A percentile compares a stretch with the other conserved stretches of the same genome.
phyloP scores from a whole-genome alignment of 2,113 vertebrate species.

The Ophthalmolycus amberensis region DNA sequence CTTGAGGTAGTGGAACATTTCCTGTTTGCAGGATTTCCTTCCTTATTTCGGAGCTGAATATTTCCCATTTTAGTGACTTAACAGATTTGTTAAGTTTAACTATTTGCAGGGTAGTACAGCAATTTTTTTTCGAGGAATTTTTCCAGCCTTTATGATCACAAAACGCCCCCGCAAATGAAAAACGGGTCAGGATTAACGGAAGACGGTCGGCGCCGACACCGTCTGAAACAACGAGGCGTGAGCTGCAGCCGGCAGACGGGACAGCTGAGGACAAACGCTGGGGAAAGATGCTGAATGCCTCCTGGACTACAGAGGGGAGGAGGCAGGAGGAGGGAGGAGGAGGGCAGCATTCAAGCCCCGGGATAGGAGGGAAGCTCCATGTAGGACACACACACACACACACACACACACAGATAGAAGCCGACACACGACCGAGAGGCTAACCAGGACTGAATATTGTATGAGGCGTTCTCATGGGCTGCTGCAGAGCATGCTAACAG shows the following conservation, averaged over 20 bases:
- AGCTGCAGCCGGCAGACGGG: slow-evolving; percentile 19
- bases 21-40: background rate
- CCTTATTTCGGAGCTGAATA: background rate
- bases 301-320: slow-evolving; percentile 23
- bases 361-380: slow-evolving; percentile 45
- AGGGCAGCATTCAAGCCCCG: slow-evolving; percentile 14
- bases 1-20: background rate
- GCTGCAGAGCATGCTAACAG: slow-evolving; percentile 64
- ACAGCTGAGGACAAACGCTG: slow-evolving; percentile 61
- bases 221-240: slow-evolving; percentile 24
- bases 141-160: background rate
- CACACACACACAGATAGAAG: slow-evolving; percentile 7
- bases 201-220: background rate
- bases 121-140: background rate
- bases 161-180: slow-evolving; percentile 1
- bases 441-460: slow-evolving; percentile 80
- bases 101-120: too few relatives aligned
- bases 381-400: slow-evolving; percentile 36
- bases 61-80: background rate
- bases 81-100: background rate
- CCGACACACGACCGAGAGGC: slow-evolving; percentile 40
- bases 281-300: slow-evolving; percentile 45
- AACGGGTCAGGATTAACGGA: slow-evolving; percentile 29
- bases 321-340: background rate
- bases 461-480: slow-evolving; percentile 79